Evolutionary conservation across 2,888 invertebrate genomes (phyloP), one percentile per base, ranked within the genome.

Genomic region (Stenodema calcarata): DNA sequence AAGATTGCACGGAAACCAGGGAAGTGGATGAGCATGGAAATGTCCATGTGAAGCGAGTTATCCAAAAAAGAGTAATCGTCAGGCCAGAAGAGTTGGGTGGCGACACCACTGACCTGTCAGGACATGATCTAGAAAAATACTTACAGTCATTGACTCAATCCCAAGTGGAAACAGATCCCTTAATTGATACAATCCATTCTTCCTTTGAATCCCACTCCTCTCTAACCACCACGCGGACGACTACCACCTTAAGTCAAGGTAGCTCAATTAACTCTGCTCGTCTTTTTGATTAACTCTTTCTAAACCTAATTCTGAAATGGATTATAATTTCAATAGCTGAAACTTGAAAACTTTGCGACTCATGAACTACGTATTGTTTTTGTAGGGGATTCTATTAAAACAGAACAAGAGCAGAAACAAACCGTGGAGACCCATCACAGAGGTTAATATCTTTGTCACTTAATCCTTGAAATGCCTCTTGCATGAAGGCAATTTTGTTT

Each of bases 1-100:
- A 93, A 89, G 92, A 92, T 87, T 91, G 92, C 16, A 91, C 92
- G 86, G 93, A 93, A 90, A 92, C 91, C 23, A 91, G 92, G 89
- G 92, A 92, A 88, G 90, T 92, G 0, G 93, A 93, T 89, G 91
- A 91, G 54, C 91, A 91, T 88, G 93, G 94, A 11, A 93, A 93
- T 89, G 92, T 94, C 18, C 92, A 92, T 88, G 90, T 92, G 1
- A 92, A 91, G 88, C 90, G 92, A 87, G 91, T 92, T 0, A 91
- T 93, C 6, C 92, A 92, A 89, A 92, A 91, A 88, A 90, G 92
- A 50, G 91, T 92, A 84, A 91, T 93, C 41, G 90, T 92, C 12
- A 91, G 90, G 89, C 91, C 90, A 41, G 90, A 90, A 27, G 89
- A 90, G 42, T 83, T 90, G 35, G 89, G 88, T 47, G 88, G 88